A percentile compares a stretch with the other conserved stretches of the same genome.
These are phyloP conservation scores for Sarcophaga variegata DNA, from an alignment of 2,888 invertebrate species.

Conservation along the genomic window DNA sequence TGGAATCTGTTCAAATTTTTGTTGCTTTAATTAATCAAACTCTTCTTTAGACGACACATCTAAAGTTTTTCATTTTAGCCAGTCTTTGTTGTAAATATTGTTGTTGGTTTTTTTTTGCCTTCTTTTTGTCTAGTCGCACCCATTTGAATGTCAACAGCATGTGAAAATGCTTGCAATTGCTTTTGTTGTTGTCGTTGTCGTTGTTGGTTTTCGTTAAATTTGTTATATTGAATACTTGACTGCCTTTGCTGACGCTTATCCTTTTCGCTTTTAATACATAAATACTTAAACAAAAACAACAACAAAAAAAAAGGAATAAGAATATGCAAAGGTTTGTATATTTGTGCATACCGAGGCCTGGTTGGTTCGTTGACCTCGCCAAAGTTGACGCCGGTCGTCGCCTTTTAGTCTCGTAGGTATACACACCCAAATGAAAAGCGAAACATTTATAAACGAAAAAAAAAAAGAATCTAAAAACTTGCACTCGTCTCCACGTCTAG, in stretches of 20 bases:
- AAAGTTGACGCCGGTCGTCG: slow-evolving; percentile 76
- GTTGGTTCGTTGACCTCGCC: slow-evolving; percentile 68
- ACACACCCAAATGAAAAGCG: slow-evolving; percentile 81
- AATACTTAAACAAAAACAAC: slow-evolving; percentile 70
- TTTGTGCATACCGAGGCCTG: slow-evolving; percentile 36
- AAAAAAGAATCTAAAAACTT: slow-evolving; percentile 46
- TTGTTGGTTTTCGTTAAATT: slow-evolving; percentile 27
- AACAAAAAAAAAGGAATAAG: neutral
- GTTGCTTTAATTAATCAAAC: slow-evolving; percentile 54
- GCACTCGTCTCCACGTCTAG: slow-evolving; percentile 65
- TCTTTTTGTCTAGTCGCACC: slow-evolving; percentile 72
- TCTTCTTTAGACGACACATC: slow-evolving; percentile 26
- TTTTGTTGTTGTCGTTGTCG: slow-evolving; percentile 30
- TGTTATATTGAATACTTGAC: slow-evolving; percentile 49
- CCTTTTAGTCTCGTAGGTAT: slow-evolving; percentile 75
- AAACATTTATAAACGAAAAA: slow-evolving; percentile 73
- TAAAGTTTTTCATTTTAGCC: neutral
- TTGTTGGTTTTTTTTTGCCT: neutral
- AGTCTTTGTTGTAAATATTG: neutral
- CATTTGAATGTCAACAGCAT: slow-evolving; percentile 72
- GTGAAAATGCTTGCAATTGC: slow-evolving; percentile 39
- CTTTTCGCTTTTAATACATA: slow-evolving; percentile 80
- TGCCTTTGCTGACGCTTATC: slow-evolving; percentile 73
- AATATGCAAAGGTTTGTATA: neutral
- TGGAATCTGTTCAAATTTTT: slow-evolving; percentile 16